phyloP scores from a whole-genome alignment of 2,113 vertebrate species.

The Pipra filicauda region DNA sequence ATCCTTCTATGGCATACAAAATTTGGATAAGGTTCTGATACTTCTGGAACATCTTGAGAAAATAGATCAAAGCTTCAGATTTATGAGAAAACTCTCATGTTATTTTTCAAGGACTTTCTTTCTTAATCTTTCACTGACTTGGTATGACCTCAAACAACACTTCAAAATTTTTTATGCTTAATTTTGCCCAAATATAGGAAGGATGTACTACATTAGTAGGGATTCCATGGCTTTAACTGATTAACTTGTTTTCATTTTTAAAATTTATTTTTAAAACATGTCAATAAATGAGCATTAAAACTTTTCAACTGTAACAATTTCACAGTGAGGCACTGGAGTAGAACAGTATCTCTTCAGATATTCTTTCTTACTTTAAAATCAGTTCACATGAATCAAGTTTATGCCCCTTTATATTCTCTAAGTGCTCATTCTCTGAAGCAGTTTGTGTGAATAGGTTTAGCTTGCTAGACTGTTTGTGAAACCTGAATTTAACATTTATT shows the following conservation, averaged over 20 bases:
- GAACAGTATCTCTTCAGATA: background rate
- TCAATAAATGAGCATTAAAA: background rate
- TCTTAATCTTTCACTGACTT: background rate
- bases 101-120: background rate
- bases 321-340: background rate
- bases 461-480: background rate
- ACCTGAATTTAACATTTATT: background rate
- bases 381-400: background rate
- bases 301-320: background rate
- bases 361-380: background rate
- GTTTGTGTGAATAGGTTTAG: background rate
- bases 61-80: background rate
- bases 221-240: background rate
- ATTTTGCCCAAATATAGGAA: background rate
- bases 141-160: background rate
- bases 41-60: constrained; percentile 7
- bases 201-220: accelerated
- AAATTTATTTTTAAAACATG: background rate
- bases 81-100: background rate
- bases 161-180: background rate
- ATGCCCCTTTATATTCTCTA: background rate
- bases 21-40: background rate
- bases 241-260: background rate
- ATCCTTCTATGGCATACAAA: background rate
- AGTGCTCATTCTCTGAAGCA: background rate